Evolutionary conservation across 2,113 vertebrate species (phyloP).

Genomic region (Ameiurus melas): DNA sequence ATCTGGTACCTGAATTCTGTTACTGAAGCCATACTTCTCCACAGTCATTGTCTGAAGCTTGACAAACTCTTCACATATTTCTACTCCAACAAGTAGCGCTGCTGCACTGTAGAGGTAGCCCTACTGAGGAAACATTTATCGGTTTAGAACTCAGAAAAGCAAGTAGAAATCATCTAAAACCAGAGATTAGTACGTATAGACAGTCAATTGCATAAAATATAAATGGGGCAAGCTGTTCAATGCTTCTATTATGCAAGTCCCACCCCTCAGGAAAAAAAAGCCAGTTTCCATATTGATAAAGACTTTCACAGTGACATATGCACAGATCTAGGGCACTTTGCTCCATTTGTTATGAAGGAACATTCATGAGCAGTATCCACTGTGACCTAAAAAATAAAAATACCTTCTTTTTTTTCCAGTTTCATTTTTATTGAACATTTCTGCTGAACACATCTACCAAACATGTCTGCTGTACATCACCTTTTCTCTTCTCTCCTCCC

Average conservation of each 20-base stretch:
- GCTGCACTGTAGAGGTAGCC: slow-evolving; percentile 89
- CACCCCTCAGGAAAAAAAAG: not conserved
- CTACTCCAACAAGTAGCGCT: slow-evolving; percentile 79
- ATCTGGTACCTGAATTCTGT: slow-evolving; percentile 80
- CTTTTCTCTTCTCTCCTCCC: no score
- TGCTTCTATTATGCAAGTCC: not conserved
- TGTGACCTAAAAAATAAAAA: not conserved
- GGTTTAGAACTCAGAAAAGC: not conserved
- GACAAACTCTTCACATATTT: slow-evolving; percentile 87
- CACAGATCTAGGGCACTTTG: not conserved
- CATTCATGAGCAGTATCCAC: not conserved
- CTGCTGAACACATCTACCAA: no score
- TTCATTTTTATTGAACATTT: no score
- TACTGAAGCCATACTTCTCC: slow-evolving; percentile 80
- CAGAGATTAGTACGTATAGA: not conserved
- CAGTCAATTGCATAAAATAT: not conserved
- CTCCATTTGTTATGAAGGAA: not conserved
- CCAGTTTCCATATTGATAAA: not conserved
- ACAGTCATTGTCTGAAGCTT: slow-evolving; percentile 80
- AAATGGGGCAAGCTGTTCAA: not conserved
- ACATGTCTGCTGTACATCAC: no score
- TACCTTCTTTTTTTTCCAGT: not conserved
- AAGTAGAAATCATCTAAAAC: not conserved
- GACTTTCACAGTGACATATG: not conserved
- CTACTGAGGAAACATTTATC: slow-evolving; percentile 66